Base-by-base conservation (phyloP, 2,888 invertebrate species). In the Drosophila yooni region DNA sequence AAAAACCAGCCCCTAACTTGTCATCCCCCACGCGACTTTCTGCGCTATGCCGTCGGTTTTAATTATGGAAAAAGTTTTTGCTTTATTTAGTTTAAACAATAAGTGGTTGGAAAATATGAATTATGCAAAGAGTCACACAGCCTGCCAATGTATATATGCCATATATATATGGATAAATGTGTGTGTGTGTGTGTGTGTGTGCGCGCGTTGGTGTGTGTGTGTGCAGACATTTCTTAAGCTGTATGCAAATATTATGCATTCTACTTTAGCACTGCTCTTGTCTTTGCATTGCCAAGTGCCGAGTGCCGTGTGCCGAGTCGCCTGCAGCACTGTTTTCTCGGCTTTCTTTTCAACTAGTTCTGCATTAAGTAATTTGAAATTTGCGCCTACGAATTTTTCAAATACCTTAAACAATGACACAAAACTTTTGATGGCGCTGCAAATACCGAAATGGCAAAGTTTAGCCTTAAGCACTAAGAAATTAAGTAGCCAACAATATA, bases 51-150 rank as follows among this genome's bases (percentile, higher is more conserved):
- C 79, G 85, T 82, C 81, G 76, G 79, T 86, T 82, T 86, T 87
- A 86, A 86, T 86, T 84, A 86, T 87, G 87, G 87, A 86, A 85
- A 85, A 86, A 86, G 85, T 86, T 87, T 83, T 86, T 86, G 84
- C 87, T 84, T 87, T 87, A 86, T 86, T 86, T 83, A 81, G 82
- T 79, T 82, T 82, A 82, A 85, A 85, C 84, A 85, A 85, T 85
- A 86, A 84, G 83, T 86, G 84, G 86, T 82, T 83, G 86, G 75
- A 82, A 85, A 83, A 83, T 85, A 86, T 85, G 87, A 85, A 86
- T 85, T 76, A 80, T 80, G 82, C 76, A 86, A 83, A 83, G 79
- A 76, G 70, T 64, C 75, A 72, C 48, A 67, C 40, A 69, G 40
- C 50, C 36, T 59, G 62, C 63, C 68, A 68, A 68, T 68, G 68